Evolutionary conservation across 2,113 vertebrate genomes (phyloP).

Genomic region (Leucopsar rothschildi): DNA sequence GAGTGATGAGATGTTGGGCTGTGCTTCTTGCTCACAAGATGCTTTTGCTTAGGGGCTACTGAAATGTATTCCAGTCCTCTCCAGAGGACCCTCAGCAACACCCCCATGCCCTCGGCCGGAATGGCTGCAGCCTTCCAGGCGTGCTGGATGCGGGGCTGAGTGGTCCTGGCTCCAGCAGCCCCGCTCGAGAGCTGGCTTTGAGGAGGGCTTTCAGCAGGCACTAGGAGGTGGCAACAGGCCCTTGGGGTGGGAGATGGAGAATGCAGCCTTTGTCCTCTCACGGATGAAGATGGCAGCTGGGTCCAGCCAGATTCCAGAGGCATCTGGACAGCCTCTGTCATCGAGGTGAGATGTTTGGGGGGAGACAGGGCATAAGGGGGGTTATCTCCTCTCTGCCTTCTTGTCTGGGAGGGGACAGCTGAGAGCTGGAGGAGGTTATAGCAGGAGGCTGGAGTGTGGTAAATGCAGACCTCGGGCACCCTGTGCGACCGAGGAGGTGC

Average conservation of each 20-base stretch:
- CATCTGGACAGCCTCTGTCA: slow-evolving; percentile 78
- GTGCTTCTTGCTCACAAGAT: neutral
- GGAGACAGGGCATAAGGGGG: neutral
- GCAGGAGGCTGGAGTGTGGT: neutral
- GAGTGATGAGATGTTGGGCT: neutral
- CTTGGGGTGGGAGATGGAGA: slow-evolving; percentile 59
- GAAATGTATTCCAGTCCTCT: neutral
- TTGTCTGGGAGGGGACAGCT: neutral
- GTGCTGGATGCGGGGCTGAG: slow-evolving; percentile 53
- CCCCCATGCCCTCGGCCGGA: neutral
- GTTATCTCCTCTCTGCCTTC: slow-evolving; percentile 3
- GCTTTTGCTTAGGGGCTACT: neutral
- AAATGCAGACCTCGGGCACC: neutral
- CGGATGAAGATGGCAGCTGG: slow-evolving; percentile 16
- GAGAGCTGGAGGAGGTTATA: neutral
- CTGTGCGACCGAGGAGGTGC: neutral
- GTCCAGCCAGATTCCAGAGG: slow-evolving; percentile 72
- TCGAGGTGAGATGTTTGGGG: neutral
- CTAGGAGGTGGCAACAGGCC: slow-evolving; percentile 70
- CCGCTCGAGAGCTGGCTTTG: slow-evolving; percentile 65
- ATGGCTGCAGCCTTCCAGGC: neutral
- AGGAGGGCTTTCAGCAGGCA: slow-evolving; percentile 75
- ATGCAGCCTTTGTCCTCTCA: slow-evolving; percentile 27
- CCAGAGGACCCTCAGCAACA: neutral
- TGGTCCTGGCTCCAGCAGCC: slow-evolving; percentile 75